Evolutionary conservation across 2,113 vertebrate genomes (phyloP), one percentile per base, ranked within the genome.

Genomic region (Potamarius usumacintae): DNA sequence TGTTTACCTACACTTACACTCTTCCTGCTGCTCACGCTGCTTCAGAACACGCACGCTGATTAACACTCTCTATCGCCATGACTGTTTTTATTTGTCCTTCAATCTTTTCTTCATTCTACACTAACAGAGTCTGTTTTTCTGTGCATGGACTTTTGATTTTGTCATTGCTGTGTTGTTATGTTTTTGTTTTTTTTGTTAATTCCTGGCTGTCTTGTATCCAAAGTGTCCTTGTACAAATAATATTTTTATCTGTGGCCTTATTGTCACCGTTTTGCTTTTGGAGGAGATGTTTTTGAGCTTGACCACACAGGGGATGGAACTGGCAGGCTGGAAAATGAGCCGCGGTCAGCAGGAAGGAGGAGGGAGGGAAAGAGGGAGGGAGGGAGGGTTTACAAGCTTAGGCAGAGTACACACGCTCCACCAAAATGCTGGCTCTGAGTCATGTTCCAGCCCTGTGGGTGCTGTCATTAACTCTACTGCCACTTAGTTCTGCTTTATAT

Each of bases 1-100:
- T 98, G 96, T 95, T 95, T 99, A 92, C 98, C 98, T 92, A 95
- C 97, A 92, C 98, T 96, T 93, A 97, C 96, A 92, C 95, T 97
- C 94, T 97, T 97, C 94, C 96, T 97, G 88, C 94, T 97, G 87
- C 94, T 97, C 95, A 97, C 95, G 89, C 95, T 97, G 90, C 96
- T 98, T 93, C 96, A 94, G 93, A 91, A 92, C 90, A 94, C 95
- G 94, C 95, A 93, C 96, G 95, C 94, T 97, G 95, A 96, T 85
- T 85, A 85, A 85, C 27, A 55, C 85, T 84, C 34, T 3, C 71
- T 57, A 15, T 53, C 27, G 4, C 83, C 67, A 50, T 74, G 58
- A 15, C 50, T 55, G 5, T 86, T 42, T 60, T 76, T 63, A 14
- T 30, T 79, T 71, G 30, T 82, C 67, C 22, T 52, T 84, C 52